phyloP scores from a whole-genome alignment of 2,113 vertebrate species.

The Xenopus borealis region DNA sequence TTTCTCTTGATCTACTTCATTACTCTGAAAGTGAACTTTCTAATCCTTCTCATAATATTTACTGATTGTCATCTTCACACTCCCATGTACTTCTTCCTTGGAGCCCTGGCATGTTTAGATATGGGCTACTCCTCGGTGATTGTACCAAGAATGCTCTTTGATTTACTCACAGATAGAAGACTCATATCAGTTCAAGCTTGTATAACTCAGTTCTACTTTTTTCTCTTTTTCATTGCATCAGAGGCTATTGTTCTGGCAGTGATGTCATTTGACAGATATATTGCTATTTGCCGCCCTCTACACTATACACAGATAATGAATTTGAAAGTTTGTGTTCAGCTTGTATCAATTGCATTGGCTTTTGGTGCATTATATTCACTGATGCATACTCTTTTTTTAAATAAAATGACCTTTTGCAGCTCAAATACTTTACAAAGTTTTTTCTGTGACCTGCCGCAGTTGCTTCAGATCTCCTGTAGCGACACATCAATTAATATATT shows the following conservation, averaged over 20 bases:
- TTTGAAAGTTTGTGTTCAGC: background rate
- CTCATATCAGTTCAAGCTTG: conserved; percentile 49
- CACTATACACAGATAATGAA: conserved; percentile 38
- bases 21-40: conserved; percentile 7
- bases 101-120: conserved; percentile 27
- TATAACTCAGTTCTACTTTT: conserved; percentile 41
- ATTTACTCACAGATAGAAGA: background rate
- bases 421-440: conserved; percentile 4
- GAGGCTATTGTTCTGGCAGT: conserved; percentile 47
- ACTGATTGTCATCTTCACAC: conserved; percentile 7
- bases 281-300: conserved; percentile 50
- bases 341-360: background rate
- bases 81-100: conserved; percentile 27
- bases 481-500: conserved; percentile 41
- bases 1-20: background rate
- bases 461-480: conserved; percentile 39
- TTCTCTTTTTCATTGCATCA: conserved; percentile 31
- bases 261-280: conserved; percentile 50
- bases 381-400: background rate
- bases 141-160: conserved; percentile 23
- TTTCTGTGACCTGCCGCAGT: conserved; percentile 38
- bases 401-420: conserved; percentile 10
- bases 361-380: background rate
- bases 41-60: conserved; percentile 3
- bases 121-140: conserved; percentile 18